A percentile compares a stretch with the other conserved stretches of the same genome.
phyloP scores from a whole-genome alignment of 2,888 invertebrate genomes.

The Cheilosia impressa region DNA sequence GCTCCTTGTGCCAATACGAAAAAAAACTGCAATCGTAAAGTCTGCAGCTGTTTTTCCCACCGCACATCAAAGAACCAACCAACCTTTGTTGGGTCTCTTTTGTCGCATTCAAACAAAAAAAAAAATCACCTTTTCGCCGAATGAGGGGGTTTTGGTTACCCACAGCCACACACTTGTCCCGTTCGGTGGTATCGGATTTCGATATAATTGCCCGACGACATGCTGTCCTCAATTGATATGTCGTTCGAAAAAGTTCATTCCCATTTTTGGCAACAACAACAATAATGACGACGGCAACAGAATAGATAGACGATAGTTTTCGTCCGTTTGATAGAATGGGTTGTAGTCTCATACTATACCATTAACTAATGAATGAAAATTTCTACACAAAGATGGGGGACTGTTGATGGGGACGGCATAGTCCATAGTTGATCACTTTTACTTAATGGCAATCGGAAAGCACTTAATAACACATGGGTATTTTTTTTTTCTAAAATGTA shows the following conservation, averaged over 20 bases:
- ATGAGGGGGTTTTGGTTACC: slow-evolving; percentile 36
- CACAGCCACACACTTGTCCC: slow-evolving; percentile 18
- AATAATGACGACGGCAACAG: background rate
- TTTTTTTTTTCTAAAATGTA: slow-evolving; percentile 25
- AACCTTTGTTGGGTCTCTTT: slow-evolving; percentile 29
- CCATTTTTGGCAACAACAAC: slow-evolving; percentile 36
- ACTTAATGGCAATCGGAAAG: slow-evolving; percentile 50
- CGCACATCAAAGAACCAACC: slow-evolving; percentile 1
- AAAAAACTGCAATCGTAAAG: slow-evolving; percentile 62
- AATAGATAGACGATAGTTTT: slow-evolving; percentile 5
- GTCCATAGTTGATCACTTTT: slow-evolving; percentile 24
- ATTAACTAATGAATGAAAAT: slow-evolving; percentile 71
- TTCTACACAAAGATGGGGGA: slow-evolving; percentile 3
- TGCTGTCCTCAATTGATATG: slow-evolving; percentile 70
- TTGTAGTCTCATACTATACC: background rate
- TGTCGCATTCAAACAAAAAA: slow-evolving; percentile 24
- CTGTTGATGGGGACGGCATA: background rate
- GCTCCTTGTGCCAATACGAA: slow-evolving; percentile 43
- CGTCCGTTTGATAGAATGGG: background rate
- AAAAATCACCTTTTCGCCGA: slow-evolving; percentile 55
- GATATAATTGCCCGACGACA: slow-evolving; percentile 71
- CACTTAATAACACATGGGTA: slow-evolving; percentile 12
- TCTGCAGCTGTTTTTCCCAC: slow-evolving; percentile 74
- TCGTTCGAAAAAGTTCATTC: slow-evolving; percentile 54
- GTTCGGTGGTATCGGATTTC: slow-evolving; percentile 58